Percentiles rank a stretch among this genome's conserved stretches.
Evolutionary conservation across 2,888 invertebrate genomes (phyloP).

Genomic region (Chymomyza fuscimana): DNA sequence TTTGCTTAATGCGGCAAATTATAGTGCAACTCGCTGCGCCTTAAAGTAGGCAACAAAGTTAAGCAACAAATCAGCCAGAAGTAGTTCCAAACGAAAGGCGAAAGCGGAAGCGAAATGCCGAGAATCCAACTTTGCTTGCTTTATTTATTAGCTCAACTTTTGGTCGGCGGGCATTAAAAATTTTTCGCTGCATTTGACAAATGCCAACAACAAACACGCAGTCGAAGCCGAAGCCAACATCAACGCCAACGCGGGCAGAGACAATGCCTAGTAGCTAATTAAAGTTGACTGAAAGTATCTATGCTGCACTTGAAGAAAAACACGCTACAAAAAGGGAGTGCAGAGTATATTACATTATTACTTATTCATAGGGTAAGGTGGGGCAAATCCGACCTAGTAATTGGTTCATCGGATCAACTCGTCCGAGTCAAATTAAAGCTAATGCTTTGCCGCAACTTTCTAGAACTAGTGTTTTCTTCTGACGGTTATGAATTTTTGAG

Average conservation of each 20-base stretch:
- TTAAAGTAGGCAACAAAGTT: constrained; percentile 1
- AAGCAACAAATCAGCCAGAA: background rate
- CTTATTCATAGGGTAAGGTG: no score
- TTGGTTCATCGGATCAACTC: no score
- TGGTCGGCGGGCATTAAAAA: background rate
- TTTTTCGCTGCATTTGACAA: constrained; percentile 53
- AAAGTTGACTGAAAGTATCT: constrained; percentile 50
- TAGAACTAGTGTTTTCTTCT: no score
- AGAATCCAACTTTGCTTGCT: constrained; percentile 4
- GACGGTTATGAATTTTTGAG: no score
- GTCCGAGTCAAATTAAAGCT: no score
- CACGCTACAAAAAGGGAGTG: no score
- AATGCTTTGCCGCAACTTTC: no score
- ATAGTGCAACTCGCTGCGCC: background rate
- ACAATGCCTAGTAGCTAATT: constrained; percentile 55
- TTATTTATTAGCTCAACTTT: constrained; percentile 32
- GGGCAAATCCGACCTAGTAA: no score
- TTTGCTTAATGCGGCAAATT: background rate
- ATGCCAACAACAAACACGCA: constrained; percentile 7
- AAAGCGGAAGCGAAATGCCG: background rate
- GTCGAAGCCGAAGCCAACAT: background rate
- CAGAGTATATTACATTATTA: no score
- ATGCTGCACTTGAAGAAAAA: background rate
- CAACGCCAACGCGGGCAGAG: background rate
- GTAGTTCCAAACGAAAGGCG: background rate